Conservation (phyloP, 1,140 invertebrate species). For the Thalassaphorura encarpata region DNA sequence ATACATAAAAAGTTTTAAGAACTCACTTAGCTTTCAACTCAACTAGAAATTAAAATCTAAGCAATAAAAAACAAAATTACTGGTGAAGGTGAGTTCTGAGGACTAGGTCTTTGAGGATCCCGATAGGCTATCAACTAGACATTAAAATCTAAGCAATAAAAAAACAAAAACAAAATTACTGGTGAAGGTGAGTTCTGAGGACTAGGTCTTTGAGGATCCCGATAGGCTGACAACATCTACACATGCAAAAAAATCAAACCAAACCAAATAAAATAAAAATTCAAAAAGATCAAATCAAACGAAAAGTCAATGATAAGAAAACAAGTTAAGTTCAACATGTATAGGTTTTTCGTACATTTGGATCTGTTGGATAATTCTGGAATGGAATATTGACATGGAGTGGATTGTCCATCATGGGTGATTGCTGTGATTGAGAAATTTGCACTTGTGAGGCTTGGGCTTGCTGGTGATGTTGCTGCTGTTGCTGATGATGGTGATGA, state of each 20-base stretch:
- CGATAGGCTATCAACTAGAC: slow-evolving; percentile 39
- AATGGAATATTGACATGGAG: slow-evolving; percentile 28
- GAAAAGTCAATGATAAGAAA: slow-evolving; percentile 4
- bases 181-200: slow-evolving; percentile 46
- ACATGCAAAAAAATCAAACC: slow-evolving; percentile 17
- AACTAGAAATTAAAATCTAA: slow-evolving; percentile 1
- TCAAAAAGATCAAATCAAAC: slow-evolving; percentile 10
- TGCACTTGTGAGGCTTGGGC: slow-evolving; percentile 11
- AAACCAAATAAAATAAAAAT: slow-evolving; percentile 9
- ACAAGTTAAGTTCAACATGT: not conserved
- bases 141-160: slow-evolving; percentile 11
- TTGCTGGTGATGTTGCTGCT: not conserved
- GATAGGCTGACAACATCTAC: slow-evolving; percentile 41
- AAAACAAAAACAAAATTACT: slow-evolving; percentile 31
- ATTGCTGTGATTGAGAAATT: slow-evolving; percentile 7
- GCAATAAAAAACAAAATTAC: slow-evolving; percentile 28
- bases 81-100: slow-evolving; percentile 45
- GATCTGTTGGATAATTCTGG: slow-evolving; percentile 25
- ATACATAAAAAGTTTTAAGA: slow-evolving; percentile 8
- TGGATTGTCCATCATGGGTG: slow-evolving; percentile 33
- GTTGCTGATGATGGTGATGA: slow-evolving; percentile 9
- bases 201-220: slow-evolving; percentile 47
- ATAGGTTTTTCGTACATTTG: slow-evolving; percentile 19
- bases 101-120: slow-evolving; percentile 47
- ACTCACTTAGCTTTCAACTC: slow-evolving; percentile 3